Base-by-base conservation (phyloP, 2,888 invertebrate species). In the Drosophila ustulata region DNA sequence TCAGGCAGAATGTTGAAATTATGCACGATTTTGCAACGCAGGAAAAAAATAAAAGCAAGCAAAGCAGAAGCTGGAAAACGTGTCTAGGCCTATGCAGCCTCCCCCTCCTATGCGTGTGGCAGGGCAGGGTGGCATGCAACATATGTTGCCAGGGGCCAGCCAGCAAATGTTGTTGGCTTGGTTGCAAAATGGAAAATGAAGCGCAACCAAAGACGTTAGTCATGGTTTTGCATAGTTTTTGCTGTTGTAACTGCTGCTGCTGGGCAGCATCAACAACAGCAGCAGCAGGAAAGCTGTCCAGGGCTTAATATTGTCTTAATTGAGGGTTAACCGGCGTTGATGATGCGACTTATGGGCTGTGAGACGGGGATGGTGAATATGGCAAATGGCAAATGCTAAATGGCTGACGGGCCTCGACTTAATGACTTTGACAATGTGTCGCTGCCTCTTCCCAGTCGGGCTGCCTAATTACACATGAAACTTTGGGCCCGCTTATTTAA, bases 241-340 rank as follows among this genome's bases (percentile, higher is more conserved):
- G 84, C 71, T 53, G 61, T 46, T 49, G 62, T 53, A 51, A 62
- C 66, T 58, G 69, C 66, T 58, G 69, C 41, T 72, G 72, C 39
- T 34, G 37, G 58, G 45, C 52, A 62, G 55, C 62, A 63, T 52
- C 53, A 56, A 63, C 43, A 63, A 50, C 9, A 47, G 13, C 49
- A 58, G 30, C 39, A 57, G 46, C 46, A 51, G 37, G 28, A 39
- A 41, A 39, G 68, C 71, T 79, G 86, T 73, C 88, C 87, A 79
- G 83, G 78, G 79, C 84, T 90, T 90, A 90, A 91, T 91, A 86
- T 89, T 83, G 89, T 90, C 90, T 91, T 91, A 91, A 91, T 91
- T 91, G 90, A 90, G 91, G 91, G 91, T 91, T 91, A 91, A 91
- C 90, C 91, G 87, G 90, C 89, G 90, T 91, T 91, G 90, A 91